Percentiles rank a stretch among this genome's conserved stretches.
Evolutionary conservation across 2,113 vertebrate species (phyloP).

Genomic region (Microcebus jonahi): DNA sequence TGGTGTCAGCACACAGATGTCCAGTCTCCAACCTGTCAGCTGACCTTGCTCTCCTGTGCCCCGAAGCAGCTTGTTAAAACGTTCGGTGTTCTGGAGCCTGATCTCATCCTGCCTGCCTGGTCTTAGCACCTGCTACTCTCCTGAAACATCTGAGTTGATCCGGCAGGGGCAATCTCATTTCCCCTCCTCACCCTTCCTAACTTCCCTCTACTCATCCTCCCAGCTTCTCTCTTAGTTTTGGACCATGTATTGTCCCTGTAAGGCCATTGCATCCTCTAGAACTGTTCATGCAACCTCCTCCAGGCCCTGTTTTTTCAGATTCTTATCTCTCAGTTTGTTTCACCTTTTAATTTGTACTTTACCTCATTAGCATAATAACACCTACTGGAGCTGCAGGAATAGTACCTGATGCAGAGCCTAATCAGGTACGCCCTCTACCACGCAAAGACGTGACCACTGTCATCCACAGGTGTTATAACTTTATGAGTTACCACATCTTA

Average conservation of each 20-base stretch:
- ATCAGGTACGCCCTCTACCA: neutral
- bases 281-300: neutral
- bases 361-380: neutral
- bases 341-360: neutral
- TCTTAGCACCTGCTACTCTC: neutral
- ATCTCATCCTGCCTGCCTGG: neutral
- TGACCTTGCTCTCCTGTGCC: neutral
- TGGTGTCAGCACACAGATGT: fast-evolving
- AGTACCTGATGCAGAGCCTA: neutral
- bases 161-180: neutral
- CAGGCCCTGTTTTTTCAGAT: neutral
- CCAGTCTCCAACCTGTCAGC: neutral
- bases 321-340: neutral
- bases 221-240: neutral
- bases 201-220: neutral
- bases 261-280: neutral
- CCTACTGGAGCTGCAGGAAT: neutral
- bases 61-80: no score
- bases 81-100: fast-evolving
- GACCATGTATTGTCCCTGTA: neutral
- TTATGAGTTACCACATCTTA: no score
- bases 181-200: neutral
- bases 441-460: neutral
- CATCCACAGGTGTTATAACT: neutral
- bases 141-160: neutral